Conservation (phyloP, 2,797 vertebrate species). For the Intellagama lesueurii region DNA sequence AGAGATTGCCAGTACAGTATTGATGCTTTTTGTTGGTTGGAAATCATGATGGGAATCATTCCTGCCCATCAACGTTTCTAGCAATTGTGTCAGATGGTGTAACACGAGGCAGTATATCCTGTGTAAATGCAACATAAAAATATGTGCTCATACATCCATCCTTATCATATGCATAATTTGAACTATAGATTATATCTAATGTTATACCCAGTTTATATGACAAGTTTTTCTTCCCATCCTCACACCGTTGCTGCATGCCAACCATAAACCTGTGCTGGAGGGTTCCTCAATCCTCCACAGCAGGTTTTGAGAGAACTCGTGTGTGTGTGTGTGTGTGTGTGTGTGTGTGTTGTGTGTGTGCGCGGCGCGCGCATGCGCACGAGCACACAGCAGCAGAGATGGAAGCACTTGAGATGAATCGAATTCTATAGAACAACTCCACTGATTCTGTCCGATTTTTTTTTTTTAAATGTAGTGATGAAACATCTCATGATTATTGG, state of each 20-base stretch:
- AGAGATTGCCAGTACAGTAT: too few species aligned
- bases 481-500: background rate
- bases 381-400: background rate
- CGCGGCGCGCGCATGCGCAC: too few species aligned
- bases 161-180: too few species aligned
- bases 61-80: constrained; percentile 19
- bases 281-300: background rate
- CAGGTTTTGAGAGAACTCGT: background rate
- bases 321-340: too few species aligned
- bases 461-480: background rate
- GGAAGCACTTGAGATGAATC: background rate
- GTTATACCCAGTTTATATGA: too few species aligned
- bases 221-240: background rate
- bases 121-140: too few species aligned
- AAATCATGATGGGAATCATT: constrained; percentile 33
- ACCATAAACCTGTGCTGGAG: too few species aligned
- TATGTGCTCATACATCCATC: too few species aligned
- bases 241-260: background rate
- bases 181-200: too few species aligned
- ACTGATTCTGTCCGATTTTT: background rate
- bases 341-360: too few species aligned
- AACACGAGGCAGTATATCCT: background rate
- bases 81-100: constrained; percentile 42
- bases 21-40: constrained; percentile 8
- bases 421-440: background rate